Conservation (phyloP, 2,113 vertebrate genomes). For the Raja brachyura region DNA sequence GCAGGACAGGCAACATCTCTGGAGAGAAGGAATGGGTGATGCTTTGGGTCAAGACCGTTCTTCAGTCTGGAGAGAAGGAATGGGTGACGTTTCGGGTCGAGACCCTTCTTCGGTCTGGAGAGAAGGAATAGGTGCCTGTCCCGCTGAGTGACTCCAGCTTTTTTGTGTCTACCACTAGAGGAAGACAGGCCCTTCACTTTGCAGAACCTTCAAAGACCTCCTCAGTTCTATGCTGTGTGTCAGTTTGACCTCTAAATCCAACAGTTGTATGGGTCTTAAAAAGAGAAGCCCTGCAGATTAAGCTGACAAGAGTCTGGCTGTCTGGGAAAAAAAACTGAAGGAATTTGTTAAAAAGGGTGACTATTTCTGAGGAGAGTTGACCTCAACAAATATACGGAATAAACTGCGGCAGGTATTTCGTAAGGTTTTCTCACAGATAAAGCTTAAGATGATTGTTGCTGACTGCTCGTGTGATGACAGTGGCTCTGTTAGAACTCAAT, state of each 20-base stretch:
- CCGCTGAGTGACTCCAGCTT: too few relatives aligned
- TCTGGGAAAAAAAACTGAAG: neutral
- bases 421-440: neutral
- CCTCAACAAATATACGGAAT: neutral
- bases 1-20: too few relatives aligned
- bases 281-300: neutral
- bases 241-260: neutral
- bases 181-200: neutral
- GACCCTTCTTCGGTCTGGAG: too few relatives aligned
- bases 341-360: neutral
- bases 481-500: neutral
- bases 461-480: neutral
- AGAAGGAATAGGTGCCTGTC: too few relatives aligned
- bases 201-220: neutral
- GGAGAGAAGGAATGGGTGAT: too few relatives aligned
- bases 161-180: neutral
- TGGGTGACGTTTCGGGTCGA: too few relatives aligned
- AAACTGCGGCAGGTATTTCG: neutral
- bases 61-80: too few relatives aligned
- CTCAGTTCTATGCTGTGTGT: neutral
- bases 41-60: too few relatives aligned
- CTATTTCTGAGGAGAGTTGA: neutral
- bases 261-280: neutral
- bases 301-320: neutral
- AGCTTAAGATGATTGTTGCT: neutral